Conservation (phyloP, 2,113 vertebrate species). For the Carassius gibelio region DNA sequence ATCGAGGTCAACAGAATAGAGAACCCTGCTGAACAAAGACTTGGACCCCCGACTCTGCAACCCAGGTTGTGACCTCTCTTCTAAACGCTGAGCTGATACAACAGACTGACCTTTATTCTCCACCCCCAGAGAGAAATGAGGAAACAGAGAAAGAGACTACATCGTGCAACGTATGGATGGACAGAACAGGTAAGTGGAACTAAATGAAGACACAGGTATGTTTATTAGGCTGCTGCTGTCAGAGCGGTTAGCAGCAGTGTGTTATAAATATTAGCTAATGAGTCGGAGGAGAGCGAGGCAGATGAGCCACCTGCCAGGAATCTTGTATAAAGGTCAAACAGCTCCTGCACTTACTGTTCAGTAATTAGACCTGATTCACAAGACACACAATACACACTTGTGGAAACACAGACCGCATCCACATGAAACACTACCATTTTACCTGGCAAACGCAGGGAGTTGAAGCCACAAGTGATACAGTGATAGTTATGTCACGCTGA, state of each 20-base stretch:
- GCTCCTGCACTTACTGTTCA: not conserved
- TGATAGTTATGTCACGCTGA: not conserved
- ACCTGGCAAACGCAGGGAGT: not conserved
- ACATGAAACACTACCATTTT: not conserved
- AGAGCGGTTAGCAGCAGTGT: conserved; percentile 45
- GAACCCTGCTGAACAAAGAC: not conserved
- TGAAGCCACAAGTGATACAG: not conserved
- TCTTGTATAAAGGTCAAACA: conserved; percentile 50
- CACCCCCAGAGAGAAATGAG: not conserved
- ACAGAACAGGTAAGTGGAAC: conserved; percentile 11
- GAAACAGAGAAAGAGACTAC: not conserved
- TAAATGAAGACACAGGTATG: conserved; percentile 27
- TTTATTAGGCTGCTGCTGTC: conserved; percentile 62
- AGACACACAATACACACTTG: not conserved
- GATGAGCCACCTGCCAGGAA: not conserved
- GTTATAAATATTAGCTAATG: conserved; percentile 61
- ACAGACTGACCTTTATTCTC: conserved; percentile 41
- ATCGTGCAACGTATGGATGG: not conserved
- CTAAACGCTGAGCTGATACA: conserved; percentile 40
- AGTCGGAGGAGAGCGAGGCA: conserved; percentile 38
- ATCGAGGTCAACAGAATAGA: not conserved
- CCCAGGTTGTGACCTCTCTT: conserved; percentile 1
- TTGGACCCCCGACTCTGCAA: not conserved
- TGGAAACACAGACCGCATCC: not conserved
- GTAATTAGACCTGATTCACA: conserved; percentile 33